Base-by-base conservation (phyloP, 2,888 invertebrate genomes). In the Drosophila tanythrix region DNA sequence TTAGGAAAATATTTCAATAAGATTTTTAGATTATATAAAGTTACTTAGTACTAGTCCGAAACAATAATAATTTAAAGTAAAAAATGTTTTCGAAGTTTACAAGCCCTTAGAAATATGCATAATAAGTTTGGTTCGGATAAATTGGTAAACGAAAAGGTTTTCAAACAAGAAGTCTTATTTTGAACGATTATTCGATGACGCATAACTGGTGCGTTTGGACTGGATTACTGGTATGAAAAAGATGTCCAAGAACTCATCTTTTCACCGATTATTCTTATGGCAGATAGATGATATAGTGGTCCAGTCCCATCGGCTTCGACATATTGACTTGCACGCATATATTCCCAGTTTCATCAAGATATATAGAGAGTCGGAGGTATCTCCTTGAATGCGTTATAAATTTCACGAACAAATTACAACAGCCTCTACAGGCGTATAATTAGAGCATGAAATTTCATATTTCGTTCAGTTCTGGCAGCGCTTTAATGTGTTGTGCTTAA, bases 371-470 rank as follows among this genome's bases (percentile, higher is more conserved):
- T 46, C 46, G 25, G 8, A 46, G 46, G 25, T 46, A 21, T 25
- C 11, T 25, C 15, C 46, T 46, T 46, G 25, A 25, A 8, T 15
- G 46, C 15, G 46, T 46, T 25, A 46, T 25, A 46, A 25, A 43
- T 21, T 43, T 6, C n/a, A 21, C 21, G 43, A 43, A 11, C 21
- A 43, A 43, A 46, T 46, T 25, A 46, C 15, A 38, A n/a, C n/a
- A 8, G 13, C 29, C 13, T n/a, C 13, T 38, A 2, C 36, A 15
- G 29, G n/a, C 56, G 46, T 25, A 38, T 27, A 56, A 56, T 27
- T 56, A 56, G 56, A 56, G 36, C 40, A 56, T 27, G n/a, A n/a
- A 57, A 40, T 57, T 40, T 40, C 15, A 50, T 18, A 18, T 31
- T 57, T 43, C 21, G 15, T 57, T 43, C 29, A 38, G 27, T 3